A percentile compares a stretch with the other conserved stretches of the same genome.
phyloP scores from a whole-genome alignment of 2,113 vertebrate genomes.

The Dicaeum eximium region DNA sequence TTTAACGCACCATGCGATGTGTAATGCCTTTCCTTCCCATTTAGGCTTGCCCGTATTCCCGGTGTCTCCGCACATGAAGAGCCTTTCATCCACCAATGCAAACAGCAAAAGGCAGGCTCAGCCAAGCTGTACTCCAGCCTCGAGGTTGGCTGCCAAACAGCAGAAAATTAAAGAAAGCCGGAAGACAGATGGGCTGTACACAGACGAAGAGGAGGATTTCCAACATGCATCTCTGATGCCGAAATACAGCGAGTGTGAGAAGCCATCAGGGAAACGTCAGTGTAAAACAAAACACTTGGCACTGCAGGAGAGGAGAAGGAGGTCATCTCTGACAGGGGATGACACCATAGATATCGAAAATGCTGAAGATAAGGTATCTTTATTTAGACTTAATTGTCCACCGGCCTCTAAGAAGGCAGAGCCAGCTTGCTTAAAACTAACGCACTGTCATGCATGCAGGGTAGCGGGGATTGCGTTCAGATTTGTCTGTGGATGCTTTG shows the following conservation, averaged over 20 bases:
- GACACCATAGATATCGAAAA: conserved; percentile 77
- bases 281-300: conserved; percentile 98
- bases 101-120: conserved; percentile 80
- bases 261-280: conserved; percentile 97
- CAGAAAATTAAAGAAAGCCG: conserved; percentile 87
- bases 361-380: conserved; percentile 80
- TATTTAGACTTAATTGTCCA: conserved; percentile 55
- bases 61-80: conserved; percentile 76
- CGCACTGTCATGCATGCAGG: background rate
- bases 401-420: background rate
- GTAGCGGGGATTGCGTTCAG: background rate
- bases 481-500: background rate
- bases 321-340: conserved; percentile 70
- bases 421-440: conserved; percentile 13
- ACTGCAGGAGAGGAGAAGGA: conserved; percentile 82
- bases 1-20: conserved; percentile 64
- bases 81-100: conserved; percentile 77
- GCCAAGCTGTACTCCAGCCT: conserved; percentile 78
- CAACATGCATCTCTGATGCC: conserved; percentile 80
- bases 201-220: conserved; percentile 81
- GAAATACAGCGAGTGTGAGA: conserved; percentile 89
- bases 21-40: conserved; percentile 74
- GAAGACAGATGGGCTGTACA: conserved; percentile 79
- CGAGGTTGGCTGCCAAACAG: conserved; percentile 84
- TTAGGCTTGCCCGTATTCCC: conserved; percentile 73